Evolutionary conservation across 53 echinoderm and acorn worm genomes (phyloP).

Genomic region (Henricia sp.): DNA sequence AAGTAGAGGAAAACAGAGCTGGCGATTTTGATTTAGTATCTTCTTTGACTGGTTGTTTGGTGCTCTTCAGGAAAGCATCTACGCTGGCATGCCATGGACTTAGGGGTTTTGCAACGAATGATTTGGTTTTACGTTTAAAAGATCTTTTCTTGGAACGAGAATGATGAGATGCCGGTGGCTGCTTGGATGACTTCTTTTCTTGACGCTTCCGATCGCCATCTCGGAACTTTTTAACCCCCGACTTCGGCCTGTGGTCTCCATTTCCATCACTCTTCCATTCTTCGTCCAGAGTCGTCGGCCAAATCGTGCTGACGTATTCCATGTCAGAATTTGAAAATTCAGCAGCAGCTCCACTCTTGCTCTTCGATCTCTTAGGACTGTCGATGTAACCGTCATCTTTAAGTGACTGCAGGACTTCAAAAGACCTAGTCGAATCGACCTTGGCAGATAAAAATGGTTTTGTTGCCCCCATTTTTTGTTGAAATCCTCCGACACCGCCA

Average conservation of each 20-base stretch:
- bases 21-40: conserved; percentile 1
- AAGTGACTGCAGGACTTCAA: conserved; percentile 25
- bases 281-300: conserved; percentile 8
- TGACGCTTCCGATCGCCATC: background rate
- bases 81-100: conserved; percentile 43
- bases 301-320: conserved; percentile 25
- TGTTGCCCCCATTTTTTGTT: background rate
- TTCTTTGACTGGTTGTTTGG: background rate
- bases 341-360: background rate
- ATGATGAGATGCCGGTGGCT: background rate
- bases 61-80: conserved; percentile 39
- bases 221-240: background rate
- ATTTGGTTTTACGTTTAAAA: background rate
- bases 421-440: background rate
- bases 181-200: background rate
- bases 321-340: background rate
- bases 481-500: no score
- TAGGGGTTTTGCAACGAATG: background rate
- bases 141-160: no score
- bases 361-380: conserved; percentile 5
- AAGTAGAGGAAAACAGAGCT: background rate
- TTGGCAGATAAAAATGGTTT: background rate
- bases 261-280: conserved; percentile 9
- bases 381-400: conserved; percentile 43
- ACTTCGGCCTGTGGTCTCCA: background rate